Evolutionary conservation across 1,140 invertebrate genomes (phyloP), one percentile per base, ranked within the genome.

Genomic region (Drosophila rufa): DNA sequence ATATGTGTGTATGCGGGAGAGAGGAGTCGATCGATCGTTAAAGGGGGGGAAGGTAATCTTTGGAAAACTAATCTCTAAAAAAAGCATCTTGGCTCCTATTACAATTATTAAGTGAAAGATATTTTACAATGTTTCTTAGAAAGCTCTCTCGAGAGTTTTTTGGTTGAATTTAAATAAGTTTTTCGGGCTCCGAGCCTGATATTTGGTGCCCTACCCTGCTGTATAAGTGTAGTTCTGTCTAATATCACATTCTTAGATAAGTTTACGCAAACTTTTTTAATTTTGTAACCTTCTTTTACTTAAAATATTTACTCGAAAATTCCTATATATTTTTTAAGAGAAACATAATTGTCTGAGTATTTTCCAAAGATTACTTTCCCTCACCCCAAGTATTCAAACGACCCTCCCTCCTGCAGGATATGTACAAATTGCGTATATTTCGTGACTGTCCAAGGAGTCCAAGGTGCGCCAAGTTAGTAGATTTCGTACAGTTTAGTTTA

Each of bases 381-480:
- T 40, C 45, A 9, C 4, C 11, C 25, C 15, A 7, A 7, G 6
- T 11, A 12, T 22, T 27, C 22, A 42, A 53, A 43, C 40, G 53
- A 53, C 22, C 47, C 43, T 38, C 43, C 57, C 55, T 68, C n/a
- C n/a, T 33, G 14, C 11, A 65, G 40, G 30, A 38, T 75, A 80
- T 80, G 60, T 82, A 92, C 74, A 89, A 56, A 59, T 56, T 62
- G 65, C 47, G 53, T 69, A 38, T 66, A 45, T 69, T 55, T 69
- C 51, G 73, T 87, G 82, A 62, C 77, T 68, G 80, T 84, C 85
- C 80, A 57, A 59, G 75, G 75, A 78, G 84, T 89, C 84, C 80
- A 89, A 84, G 84, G 81, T 79, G 74, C 69, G 56, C 75, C 64
- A 33, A 80, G 84, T 87, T 87, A 87, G 84, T 87, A 87, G 30